Conservation (phyloP, 35 echinoderm and acorn worm genomes). For the Strongylocentrotus purpuratus region DNA sequence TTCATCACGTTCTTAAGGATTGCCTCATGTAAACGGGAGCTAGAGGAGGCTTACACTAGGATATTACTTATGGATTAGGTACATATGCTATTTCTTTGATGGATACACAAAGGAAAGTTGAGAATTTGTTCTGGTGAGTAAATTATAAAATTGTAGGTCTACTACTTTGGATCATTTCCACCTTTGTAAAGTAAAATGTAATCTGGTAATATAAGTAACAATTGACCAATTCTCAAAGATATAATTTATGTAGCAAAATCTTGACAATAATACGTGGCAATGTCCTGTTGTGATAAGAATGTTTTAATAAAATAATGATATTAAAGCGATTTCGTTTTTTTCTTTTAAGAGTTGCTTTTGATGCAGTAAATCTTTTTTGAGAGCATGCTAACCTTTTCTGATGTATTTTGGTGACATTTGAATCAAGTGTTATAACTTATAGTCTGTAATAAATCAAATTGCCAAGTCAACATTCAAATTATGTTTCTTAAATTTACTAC, state of each 20-base stretch:
- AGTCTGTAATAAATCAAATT: not conserved
- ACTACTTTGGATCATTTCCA: too few relatives aligned
- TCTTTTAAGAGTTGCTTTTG: not conserved
- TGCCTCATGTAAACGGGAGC: not conserved
- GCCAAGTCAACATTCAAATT: not conserved
- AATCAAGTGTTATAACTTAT: too few relatives aligned
- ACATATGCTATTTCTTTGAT: not conserved
- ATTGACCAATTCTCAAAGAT: too few relatives aligned
- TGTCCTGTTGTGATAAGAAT: too few relatives aligned
- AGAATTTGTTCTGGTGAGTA: not conserved
- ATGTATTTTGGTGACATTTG: not conserved
- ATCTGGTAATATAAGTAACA: too few relatives aligned
- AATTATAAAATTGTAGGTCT: too few relatives aligned
- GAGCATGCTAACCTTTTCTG: not conserved
- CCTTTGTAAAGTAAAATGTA: too few relatives aligned
- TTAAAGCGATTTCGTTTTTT: too few relatives aligned
- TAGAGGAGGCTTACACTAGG: not conserved
- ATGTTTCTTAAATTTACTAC: not conserved
- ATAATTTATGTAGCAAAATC: too few relatives aligned
- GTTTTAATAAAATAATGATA: not conserved
- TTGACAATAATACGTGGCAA: too few relatives aligned
- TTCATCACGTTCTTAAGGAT: not conserved
- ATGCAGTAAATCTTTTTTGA: too few relatives aligned
- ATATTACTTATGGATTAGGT: not conserved
- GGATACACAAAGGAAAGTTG: not conserved